Base-by-base conservation (phyloP, 1,140 invertebrate species). In the Drosophila ananassae region DNA sequence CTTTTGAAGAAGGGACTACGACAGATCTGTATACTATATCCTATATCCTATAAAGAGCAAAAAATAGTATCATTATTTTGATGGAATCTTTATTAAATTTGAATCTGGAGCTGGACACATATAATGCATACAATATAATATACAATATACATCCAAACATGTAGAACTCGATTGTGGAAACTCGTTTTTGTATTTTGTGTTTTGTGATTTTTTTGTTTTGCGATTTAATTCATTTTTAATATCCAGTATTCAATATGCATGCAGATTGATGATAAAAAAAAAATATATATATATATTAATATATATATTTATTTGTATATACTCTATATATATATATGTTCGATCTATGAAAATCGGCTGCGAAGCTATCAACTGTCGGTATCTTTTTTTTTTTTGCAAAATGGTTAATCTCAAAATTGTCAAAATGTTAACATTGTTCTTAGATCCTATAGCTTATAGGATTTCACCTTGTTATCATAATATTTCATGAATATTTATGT, bases 351-450 rank as follows among this genome's bases (percentile, higher is more conserved):
- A 60, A 60, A 61, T 61, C 48, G 50, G 13, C 13, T 53, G 28
- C 30, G 9, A 37, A 53, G 30, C 51, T 53, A 17, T 24, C 34
- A 59, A 25, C 22, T 13, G 24, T 37, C 3, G 3, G 7, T 34
- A 28, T 34, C 9, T 34, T 34, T 32, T 32, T 10, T 10, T 32
- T 10, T 10, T 10, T 81, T 71, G 62, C 73, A 84, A 82, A 84
- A 82, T 76, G 51, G 64, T 71, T 53, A 63, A 44, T 67, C 39
- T 63, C 79, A 72, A 64, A 68, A 73, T 53, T 64, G 56, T 79
- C 62, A 89, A 89, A 89, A 89, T 89, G 84, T 89, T 89, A 89
- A 89, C 84, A 89, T 89, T 77, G 77, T 73, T 89, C 74, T 77
- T 89, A 89, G 62, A 89, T 56, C 57, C 68, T 87, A 80, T 73